Base-by-base conservation (phyloP, 2,113 vertebrate genomes). In the Antechinus flavipes region DNA sequence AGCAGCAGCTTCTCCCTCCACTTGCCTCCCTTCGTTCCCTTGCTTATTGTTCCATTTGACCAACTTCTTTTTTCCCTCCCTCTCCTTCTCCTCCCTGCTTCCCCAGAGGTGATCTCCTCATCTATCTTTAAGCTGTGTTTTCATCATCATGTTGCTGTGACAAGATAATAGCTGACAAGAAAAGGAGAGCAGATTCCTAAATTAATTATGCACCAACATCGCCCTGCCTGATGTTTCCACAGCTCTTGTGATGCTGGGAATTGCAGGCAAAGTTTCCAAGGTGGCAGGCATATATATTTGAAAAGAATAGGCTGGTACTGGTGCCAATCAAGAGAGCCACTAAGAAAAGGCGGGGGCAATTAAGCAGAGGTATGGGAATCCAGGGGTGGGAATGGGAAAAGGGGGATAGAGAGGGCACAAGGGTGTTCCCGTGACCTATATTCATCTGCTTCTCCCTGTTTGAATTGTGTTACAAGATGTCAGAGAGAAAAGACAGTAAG, bases 121-220 rank as follows among this genome's bases (percentile, higher is more conserved):
- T 42, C 23, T 94, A 47, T 89, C 92, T 92, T 52, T n/a, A 53
- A 58, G 42, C 27, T 91, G 5, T 0, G 68, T 95, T 61, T 55
- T 95, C 93, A 56, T 92, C 97, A 91, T 4, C 16, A 9, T 94
- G 89, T 47, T 19, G 84, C 50, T 90, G 91, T 97, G 95, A 97
- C 94, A 97, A 97, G 94, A 95, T 96, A 96, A 95, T 96, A 96
- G 95, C 97, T 96, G 96, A 96, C 95, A 53, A 35, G 97, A 95
- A 95, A 94, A 92, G 0, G 6, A 97, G 93, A 90, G 95, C 90
- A 52, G 58, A 94, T 96, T 96, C 94, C 93, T 91, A 89, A 91
- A 93, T 97, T 89, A 92, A 93, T 95, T 93, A 50, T 10, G 14
- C 1, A 92, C 55, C 58, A 11, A 26, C 14, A 27, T 94, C 90